Evolutionary conservation across 2,888 invertebrate genomes (phyloP).

Genomic region (Phaonia tiefii): DNA sequence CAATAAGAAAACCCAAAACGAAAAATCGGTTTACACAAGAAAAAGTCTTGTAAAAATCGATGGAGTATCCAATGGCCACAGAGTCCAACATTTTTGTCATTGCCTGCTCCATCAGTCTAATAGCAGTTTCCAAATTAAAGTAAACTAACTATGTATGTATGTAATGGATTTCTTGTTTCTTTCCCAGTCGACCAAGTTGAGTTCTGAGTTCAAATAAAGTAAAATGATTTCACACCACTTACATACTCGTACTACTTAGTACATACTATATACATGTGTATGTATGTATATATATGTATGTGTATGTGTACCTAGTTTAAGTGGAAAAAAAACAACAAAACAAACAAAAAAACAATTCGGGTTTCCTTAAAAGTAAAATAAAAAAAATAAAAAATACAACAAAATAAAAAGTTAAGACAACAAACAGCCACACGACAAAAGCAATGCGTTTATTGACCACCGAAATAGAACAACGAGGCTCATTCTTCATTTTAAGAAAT

Average conservation of each 20-base stretch:
- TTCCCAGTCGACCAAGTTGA: no score
- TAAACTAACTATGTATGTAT: no score
- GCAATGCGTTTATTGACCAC: conserved; percentile 71
- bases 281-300: background rate
- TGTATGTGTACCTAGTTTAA: conserved; percentile 31
- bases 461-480: conserved; percentile 71
- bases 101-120: no score
- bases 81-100: background rate
- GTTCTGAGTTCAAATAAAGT: no score
- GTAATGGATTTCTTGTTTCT: no score
- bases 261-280: background rate
- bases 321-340: conserved; percentile 11
- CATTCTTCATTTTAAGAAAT: conserved; percentile 52
- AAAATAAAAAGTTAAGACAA: conserved; percentile 41
- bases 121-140: no score
- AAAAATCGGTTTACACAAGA: conserved; percentile 62
- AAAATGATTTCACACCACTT: no score
- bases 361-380: conserved; percentile 38
- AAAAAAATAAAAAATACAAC: conserved; percentile 1
- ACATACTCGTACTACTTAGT: background rate
- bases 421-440: conserved; percentile 47
- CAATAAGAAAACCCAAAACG: conserved; percentile 45
- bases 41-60: conserved; percentile 65
- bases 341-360: conserved; percentile 49
- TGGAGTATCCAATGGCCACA: background rate